phyloP scores from a whole-genome alignment of 2,888 invertebrate species.

The Orthonevra nobilis region DNA sequence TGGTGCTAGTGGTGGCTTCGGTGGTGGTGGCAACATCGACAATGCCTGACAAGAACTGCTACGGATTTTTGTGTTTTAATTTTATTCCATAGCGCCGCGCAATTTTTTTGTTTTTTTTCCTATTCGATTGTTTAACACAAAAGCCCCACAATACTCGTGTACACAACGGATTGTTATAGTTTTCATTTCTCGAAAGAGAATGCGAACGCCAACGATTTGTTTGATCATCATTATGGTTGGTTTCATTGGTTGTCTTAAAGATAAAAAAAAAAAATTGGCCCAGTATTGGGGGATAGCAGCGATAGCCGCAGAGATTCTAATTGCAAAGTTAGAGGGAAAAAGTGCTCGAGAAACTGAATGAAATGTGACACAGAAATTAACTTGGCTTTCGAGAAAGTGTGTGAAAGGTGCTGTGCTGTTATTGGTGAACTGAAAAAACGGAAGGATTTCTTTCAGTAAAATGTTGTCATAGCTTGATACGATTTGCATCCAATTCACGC shows the following conservation, averaged over 20 bases:
- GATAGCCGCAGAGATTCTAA: constrained; percentile 40
- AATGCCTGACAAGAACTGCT: constrained; percentile 49
- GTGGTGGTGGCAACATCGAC: neutral
- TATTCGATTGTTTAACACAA: constrained; percentile 14
- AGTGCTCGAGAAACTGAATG: constrained; percentile 17
- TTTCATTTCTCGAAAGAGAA: constrained; percentile 55
- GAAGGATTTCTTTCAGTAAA: constrained; percentile 1
- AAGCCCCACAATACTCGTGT: neutral
- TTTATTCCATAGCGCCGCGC: constrained; percentile 40
- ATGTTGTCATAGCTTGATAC: neutral
- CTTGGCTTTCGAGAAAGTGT: constrained; percentile 64
- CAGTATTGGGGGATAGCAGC: constrained; percentile 37
- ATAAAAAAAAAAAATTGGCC: constrained; percentile 27
- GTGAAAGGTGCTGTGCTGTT: constrained; percentile 47
- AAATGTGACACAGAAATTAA: constrained; percentile 36
- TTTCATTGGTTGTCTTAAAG: constrained; percentile 14
- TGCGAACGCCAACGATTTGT: constrained; percentile 34
- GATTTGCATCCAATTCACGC: constrained; percentile 6
- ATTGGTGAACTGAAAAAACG: neutral
- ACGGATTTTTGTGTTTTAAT: constrained; percentile 56
- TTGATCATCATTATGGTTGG: constrained; percentile 32
- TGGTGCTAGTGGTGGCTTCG: neutral
- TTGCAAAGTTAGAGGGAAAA: constrained; percentile 37
- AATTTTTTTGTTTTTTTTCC: no score
- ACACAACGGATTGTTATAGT: constrained; percentile 53